These are phyloP conservation scores for Micronycteris hirsuta DNA, from an alignment of 2,113 vertebrate genomes.

Conservation along the genomic window DNA sequence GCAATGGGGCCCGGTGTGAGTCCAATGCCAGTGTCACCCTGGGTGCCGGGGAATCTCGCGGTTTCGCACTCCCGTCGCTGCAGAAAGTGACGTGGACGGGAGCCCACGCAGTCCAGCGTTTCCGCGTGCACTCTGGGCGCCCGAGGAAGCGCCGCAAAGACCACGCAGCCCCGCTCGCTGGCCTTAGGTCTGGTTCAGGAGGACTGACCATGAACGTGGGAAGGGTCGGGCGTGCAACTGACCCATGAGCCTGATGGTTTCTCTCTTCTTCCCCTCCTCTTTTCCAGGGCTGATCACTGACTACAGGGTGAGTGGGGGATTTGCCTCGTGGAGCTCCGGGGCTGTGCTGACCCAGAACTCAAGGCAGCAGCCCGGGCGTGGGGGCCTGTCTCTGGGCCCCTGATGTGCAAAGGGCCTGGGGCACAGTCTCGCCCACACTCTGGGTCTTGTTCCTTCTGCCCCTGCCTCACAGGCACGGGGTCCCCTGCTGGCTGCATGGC, in stretches of 20 bases:
- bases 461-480: no score
- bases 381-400: not conserved
- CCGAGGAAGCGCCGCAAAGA: not conserved
- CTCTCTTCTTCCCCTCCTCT: slow-evolving; percentile 42
- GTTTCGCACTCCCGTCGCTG: not conserved
- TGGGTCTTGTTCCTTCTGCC: no score
- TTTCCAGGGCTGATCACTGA: slow-evolving; percentile 93
- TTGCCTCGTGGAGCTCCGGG: not conserved
- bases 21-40: not conserved
- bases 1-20: not conserved
- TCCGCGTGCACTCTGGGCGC: not conserved
- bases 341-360: no score
- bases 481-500: no score
- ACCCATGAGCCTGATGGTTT: not conserved
- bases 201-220: not conserved
- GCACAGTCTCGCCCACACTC: not conserved
- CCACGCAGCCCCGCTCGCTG: accelerated
- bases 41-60: not conserved
- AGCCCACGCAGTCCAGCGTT: no score
- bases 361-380: no score
- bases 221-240: accelerated
- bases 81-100: not conserved
- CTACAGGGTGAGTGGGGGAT: slow-evolving; percentile 89
- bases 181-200: not conserved
- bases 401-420: not conserved